Evolutionary conservation across 2,113 vertebrate species (phyloP), one percentile per base, ranked within the genome.

Genomic region (Sinosuthora webbiana): DNA sequence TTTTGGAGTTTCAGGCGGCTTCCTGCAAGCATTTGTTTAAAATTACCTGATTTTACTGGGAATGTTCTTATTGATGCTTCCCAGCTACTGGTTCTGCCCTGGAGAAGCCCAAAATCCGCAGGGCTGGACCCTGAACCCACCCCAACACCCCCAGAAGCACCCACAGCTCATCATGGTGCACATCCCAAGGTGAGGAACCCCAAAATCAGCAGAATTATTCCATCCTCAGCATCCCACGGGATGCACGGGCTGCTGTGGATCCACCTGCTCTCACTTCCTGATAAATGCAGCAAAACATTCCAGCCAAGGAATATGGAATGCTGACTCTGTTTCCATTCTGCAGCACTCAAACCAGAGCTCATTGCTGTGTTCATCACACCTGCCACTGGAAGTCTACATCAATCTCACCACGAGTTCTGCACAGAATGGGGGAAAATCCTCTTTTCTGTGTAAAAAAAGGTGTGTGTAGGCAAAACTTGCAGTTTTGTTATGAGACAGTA

Each of bases 371-470:
- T 91, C 45, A 52, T 76, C 90, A 68, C 33, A 87, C 71, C 84
- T 87, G 56, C 52, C 69, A 41, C 60, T 25, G 60, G 83, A 78
- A 71, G 75, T 93, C 60, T 84, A 9, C 21, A 55, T 78, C 53
- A 67, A 23, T 68, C 64, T 91, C 90, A 47, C 41, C 33, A 33
- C 4, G 3, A 91, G 35, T 55, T 17, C 75, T 59, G 30, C 39
- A 84, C 33, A 84, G 70, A 95, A 71, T 52, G 28, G 11, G 64
- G 49, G 5, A 17, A 84, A 93, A 71, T 68, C 39, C n/a, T 39
- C 28, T 87, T 91, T 94, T 85, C 74, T 95, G 57, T 41, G 44
- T 64, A 41, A 31, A 87, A 75, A 68, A 53, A 33, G 50, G 67
- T 16, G 24, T 17, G 10, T 35, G 37, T 11, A 27, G 60, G 73